Percentiles rank a stretch among this genome's conserved stretches.
Evolutionary conservation across 1,140 invertebrate species (phyloP).

Genomic region (Sycobia sp.): DNA sequence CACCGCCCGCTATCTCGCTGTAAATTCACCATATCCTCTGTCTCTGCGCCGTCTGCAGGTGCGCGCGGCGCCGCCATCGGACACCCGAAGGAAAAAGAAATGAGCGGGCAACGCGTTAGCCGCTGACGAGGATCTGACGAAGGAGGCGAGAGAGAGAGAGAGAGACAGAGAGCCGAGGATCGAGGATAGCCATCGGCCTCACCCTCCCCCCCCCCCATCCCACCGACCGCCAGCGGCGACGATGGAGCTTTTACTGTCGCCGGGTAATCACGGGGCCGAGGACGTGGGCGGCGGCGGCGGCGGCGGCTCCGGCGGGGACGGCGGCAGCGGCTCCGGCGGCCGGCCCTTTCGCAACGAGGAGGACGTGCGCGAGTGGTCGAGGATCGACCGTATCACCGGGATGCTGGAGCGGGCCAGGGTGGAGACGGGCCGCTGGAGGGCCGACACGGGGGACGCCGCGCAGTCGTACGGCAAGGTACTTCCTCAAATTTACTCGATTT

Average conservation of each 20-base stretch:
- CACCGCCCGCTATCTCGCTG: no score
- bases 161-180: no score
- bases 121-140: no score
- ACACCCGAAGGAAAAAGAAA: no score
- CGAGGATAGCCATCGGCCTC: no score
- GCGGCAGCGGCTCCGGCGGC: constrained; percentile 43
- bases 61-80: no score
- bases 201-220: background rate
- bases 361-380: constrained; percentile 64
- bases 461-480: constrained; percentile 65
- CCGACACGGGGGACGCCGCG: constrained; percentile 56
- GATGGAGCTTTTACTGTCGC: constrained; percentile 64
- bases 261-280: constrained; percentile 43
- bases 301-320: constrained; percentile 41
- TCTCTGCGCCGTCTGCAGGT: no score
- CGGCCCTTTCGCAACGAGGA: constrained; percentile 60
- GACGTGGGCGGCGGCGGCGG: constrained; percentile 23
- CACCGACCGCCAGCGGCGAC: background rate
- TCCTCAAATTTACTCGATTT: background rate
- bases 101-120: no score
- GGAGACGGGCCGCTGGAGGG: constrained; percentile 63
- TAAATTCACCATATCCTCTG: no score
- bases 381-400: constrained; percentile 61
- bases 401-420: constrained; percentile 62
- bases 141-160: no score